These are phyloP conservation scores for Maniola hyperantus DNA, from an alignment of 2,888 invertebrate genomes.

Conservation along the genomic window DNA sequence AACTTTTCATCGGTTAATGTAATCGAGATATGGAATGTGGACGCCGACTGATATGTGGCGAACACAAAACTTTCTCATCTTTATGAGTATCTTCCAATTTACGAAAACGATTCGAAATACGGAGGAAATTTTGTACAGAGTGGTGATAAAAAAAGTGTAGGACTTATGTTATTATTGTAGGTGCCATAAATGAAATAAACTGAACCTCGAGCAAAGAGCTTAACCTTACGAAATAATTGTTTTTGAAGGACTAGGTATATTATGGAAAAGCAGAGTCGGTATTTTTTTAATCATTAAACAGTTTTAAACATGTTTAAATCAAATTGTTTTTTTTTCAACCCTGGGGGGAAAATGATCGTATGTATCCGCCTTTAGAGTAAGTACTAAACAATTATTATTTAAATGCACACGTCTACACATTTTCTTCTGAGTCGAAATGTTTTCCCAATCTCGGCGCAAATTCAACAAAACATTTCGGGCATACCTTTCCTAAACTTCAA, in stretches of 20 bases:
- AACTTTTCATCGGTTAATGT: slow-evolving; percentile 14
- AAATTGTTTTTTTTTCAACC: no score
- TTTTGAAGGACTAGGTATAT: no score
- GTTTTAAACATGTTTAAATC: no score
- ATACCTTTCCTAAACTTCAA: slow-evolving; percentile 42
- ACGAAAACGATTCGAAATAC: slow-evolving; percentile 9
- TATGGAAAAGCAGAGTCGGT: no score
- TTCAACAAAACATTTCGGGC: slow-evolving; percentile 29
- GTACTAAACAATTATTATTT: not conserved
- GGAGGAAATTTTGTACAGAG: slow-evolving; percentile 1
- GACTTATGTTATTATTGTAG: not conserved
- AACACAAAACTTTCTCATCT: slow-evolving; percentile 20
- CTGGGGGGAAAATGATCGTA: no score
- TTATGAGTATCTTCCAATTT: slow-evolving; percentile 18
- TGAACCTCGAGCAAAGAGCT: not conserved
- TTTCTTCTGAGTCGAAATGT: slow-evolving; percentile 6
- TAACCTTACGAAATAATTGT: no score
- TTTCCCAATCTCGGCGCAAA: slow-evolving; percentile 20
- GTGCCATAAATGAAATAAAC: not conserved
- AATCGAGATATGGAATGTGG: slow-evolving; percentile 12
- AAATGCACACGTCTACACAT: not conserved
- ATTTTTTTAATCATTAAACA: no score
- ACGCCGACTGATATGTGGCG: slow-evolving; percentile 6
- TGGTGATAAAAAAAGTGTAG: not conserved
- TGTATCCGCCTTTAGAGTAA: not conserved